A percentile compares a stretch with the other conserved stretches of the same genome.
These are phyloP conservation scores for Sphaeramia orbicularis DNA, from an alignment of 2,797 vertebrate species.

Conservation along the genomic window DNA sequence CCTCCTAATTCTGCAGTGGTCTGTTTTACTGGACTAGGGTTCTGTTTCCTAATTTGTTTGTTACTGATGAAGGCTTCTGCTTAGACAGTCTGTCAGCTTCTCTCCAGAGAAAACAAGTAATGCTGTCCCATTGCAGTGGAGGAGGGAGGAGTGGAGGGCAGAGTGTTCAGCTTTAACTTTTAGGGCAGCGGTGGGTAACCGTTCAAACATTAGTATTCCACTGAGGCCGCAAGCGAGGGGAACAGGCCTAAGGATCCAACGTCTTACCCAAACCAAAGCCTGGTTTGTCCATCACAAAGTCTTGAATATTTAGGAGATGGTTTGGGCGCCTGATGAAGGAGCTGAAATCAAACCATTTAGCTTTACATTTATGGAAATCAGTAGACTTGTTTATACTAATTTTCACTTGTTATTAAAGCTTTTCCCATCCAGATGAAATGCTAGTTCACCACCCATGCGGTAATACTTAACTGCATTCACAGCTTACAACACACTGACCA, in stretches of 20 bases:
- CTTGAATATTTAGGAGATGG: constrained; percentile 39
- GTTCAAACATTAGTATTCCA: constrained; percentile 81
- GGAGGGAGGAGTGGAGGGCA: constrained; percentile 21
- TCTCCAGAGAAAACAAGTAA: constrained; percentile 66
- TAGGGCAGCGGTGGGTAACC: constrained; percentile 66
- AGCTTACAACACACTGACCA: not conserved
- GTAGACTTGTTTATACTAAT: too few relatives aligned
- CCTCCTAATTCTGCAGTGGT: constrained; percentile 32
- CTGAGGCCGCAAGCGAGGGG: constrained; percentile 57
- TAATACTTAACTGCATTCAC: constrained; percentile 8
- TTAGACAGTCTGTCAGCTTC: constrained; percentile 68
- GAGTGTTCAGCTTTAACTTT: constrained; percentile 70
- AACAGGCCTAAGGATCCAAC: constrained; percentile 61
- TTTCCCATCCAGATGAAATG: too few relatives aligned
- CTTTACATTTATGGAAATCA: not conserved
- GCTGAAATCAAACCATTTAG: not conserved
- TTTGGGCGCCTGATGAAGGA: constrained; percentile 8
- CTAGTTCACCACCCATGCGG: not conserved
- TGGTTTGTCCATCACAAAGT: constrained; percentile 43
- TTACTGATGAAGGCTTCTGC: constrained; percentile 54
- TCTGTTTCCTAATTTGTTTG: constrained; percentile 67
- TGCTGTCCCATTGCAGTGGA: constrained; percentile 57
- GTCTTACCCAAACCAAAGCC: constrained; percentile 56
- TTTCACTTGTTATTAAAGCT: too few relatives aligned
- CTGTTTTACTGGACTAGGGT: constrained; percentile 44